Percentiles rank a stretch among this genome's conserved stretches.
Evolutionary conservation across 2,888 invertebrate genomes (phyloP).

Genomic region (Polylopha cassiicola): DNA sequence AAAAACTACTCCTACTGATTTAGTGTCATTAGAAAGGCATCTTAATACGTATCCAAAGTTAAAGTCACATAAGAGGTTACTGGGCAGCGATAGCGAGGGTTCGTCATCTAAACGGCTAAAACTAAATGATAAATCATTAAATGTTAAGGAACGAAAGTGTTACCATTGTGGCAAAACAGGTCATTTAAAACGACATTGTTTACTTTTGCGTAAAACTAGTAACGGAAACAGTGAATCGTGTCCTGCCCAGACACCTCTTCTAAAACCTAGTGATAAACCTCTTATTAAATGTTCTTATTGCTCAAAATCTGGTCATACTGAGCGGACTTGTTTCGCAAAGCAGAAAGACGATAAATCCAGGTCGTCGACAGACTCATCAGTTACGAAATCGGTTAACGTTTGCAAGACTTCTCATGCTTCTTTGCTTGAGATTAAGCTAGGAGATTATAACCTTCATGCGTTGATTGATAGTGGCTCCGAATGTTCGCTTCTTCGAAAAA

Average conservation of each 20-base stretch:
- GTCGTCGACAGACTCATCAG: not conserved
- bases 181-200: too few relatives aligned
- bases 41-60: not conserved
- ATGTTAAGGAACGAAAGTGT: too few relatives aligned
- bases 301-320: not conserved
- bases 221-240: too few relatives aligned
- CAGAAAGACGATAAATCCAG: not conserved
- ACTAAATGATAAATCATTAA: too few relatives aligned
- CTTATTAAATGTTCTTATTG: not conserved
- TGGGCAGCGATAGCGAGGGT: not conserved
- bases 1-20: conserved; percentile 14
- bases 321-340: not conserved
- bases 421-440: not conserved
- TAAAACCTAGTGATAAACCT: too few relatives aligned
- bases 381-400: not conserved
- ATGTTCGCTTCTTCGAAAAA: conserved; percentile 7
- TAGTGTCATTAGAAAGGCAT: not conserved
- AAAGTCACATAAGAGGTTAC: not conserved
- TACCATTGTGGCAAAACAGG: too few relatives aligned
- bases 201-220: too few relatives aligned
- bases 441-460: not conserved
- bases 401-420: not conserved
- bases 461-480: conserved; percentile 1
- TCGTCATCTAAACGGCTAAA: not conserved
- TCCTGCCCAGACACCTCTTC: too few relatives aligned